Evolutionary conservation across 2,113 vertebrate species (phyloP).

Genomic region (Pungitius pungitius): DNA sequence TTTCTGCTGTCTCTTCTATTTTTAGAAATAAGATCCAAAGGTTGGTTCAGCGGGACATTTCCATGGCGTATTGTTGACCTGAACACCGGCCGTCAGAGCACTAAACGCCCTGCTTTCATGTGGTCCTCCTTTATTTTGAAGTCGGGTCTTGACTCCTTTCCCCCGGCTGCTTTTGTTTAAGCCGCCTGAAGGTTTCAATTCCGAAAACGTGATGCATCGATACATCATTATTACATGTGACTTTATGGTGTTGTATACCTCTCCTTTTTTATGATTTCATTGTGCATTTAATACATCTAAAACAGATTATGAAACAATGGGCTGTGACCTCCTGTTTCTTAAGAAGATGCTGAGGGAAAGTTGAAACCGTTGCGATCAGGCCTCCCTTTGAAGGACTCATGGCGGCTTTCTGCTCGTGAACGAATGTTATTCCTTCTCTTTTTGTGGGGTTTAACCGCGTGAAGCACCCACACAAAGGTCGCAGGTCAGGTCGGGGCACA

Average conservation of each 20-base stretch:
- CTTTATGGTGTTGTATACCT: not conserved
- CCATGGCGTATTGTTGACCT: not conserved
- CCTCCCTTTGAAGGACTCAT: not conserved
- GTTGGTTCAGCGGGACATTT: not conserved
- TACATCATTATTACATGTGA: too few relatives aligned
- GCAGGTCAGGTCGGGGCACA: not conserved
- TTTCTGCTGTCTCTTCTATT: not conserved
- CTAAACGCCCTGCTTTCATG: constrained; percentile 34
- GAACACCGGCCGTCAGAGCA: not conserved
- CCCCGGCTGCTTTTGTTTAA: not conserved
- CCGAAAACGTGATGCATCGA: not conserved
- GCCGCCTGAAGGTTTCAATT: not conserved
- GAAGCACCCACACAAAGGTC: not conserved
- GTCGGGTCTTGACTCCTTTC: not conserved
- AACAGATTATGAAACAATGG: not conserved
- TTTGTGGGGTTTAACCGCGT: not conserved
- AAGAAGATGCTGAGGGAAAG: too few relatives aligned
- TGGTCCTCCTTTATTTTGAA: not conserved
- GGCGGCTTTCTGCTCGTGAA: not conserved
- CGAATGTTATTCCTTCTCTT: not conserved
- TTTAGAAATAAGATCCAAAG: not conserved
- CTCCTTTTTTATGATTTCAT: not conserved
- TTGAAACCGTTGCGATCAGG: not conserved
- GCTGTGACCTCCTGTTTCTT: not conserved
- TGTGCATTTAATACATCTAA: not conserved